phyloP scores from a whole-genome alignment of 2,113 vertebrate genomes.

The Sinocyclocheilus rhinocerous region DNA sequence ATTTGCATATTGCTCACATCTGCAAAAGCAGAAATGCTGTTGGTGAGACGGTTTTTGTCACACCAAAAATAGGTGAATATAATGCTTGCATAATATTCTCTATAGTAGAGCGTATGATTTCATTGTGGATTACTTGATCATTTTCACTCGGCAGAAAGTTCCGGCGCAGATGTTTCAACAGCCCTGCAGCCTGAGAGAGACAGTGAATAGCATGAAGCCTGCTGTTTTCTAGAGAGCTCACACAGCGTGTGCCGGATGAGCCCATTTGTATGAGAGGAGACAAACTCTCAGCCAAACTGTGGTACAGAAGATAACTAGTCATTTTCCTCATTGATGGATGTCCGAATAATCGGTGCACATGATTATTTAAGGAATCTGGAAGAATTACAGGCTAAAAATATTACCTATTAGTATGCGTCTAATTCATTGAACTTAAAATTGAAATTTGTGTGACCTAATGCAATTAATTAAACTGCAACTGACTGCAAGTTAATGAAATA shows the following conservation, averaged over 20 bases:
- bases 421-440: background rate
- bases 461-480: background rate
- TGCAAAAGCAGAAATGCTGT: slow-evolving; percentile 15
- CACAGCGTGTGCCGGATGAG: background rate
- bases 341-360: background rate
- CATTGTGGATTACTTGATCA: slow-evolving; percentile 2
- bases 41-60: background rate
- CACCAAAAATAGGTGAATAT: slow-evolving; percentile 12
- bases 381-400: background rate
- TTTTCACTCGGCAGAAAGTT: slow-evolving; percentile 20
- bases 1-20: slow-evolving; percentile 17
- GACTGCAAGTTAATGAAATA: background rate
- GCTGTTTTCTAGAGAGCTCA: slow-evolving; percentile 30
- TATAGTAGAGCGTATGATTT: background rate
- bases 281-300: background rate
- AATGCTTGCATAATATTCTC: background rate
- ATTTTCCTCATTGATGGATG: slow-evolving; percentile 1
- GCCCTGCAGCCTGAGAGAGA: slow-evolving; percentile 31
- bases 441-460: background rate
- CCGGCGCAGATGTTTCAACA: slow-evolving; percentile 28
- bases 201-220: slow-evolving; percentile 1
- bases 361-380: background rate
- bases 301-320: slow-evolving; percentile 10
- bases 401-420: background rate
- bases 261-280: background rate